Evolutionary conservation across 53 echinoderm and acorn worm species (phyloP).

Genomic region (Echinometra lucunter): DNA sequence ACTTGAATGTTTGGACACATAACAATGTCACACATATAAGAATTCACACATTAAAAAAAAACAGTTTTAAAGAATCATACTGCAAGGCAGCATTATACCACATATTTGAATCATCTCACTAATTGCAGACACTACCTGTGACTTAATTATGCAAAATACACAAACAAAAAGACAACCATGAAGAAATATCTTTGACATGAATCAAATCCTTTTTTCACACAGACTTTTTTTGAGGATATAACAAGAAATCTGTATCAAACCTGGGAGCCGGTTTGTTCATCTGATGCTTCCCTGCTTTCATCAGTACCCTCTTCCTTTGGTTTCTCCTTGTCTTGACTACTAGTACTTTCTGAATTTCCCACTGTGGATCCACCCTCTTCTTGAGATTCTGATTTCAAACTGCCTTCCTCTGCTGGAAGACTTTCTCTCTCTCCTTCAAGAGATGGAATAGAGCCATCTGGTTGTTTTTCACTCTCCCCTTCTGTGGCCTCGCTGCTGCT

Average conservation of each 20-base stretch:
- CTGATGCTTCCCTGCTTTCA: neutral
- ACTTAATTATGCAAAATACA: neutral
- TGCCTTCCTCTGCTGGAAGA: slow-evolving; percentile 24
- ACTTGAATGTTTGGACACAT: neutral
- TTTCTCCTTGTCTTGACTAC: neutral
- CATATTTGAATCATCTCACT: neutral
- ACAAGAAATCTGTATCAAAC: slow-evolving; percentile 5
- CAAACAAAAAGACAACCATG: neutral
- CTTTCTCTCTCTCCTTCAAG: slow-evolving; percentile 64
- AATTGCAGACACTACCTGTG: neutral
- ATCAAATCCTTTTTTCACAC: neutral
- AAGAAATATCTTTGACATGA: too few relatives aligned
- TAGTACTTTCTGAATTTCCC: slow-evolving; percentile 42
- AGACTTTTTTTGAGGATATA: neutral
- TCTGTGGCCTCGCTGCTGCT: neutral
- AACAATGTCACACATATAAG: too few relatives aligned
- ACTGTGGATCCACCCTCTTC: neutral
- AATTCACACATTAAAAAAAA: too few relatives aligned
- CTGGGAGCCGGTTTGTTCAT: neutral
- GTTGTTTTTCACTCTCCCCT: slow-evolving; percentile 31
- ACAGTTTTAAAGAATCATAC: too few relatives aligned
- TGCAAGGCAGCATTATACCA: too few relatives aligned
- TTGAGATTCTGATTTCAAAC: slow-evolving; percentile 35
- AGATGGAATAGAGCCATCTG: slow-evolving; percentile 61
- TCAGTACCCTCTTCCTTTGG: neutral